Percentiles rank a stretch among this genome's conserved stretches.
Evolutionary conservation across 1,140 invertebrate species (phyloP).

Genomic region (Drosophila sechellia): DNA sequence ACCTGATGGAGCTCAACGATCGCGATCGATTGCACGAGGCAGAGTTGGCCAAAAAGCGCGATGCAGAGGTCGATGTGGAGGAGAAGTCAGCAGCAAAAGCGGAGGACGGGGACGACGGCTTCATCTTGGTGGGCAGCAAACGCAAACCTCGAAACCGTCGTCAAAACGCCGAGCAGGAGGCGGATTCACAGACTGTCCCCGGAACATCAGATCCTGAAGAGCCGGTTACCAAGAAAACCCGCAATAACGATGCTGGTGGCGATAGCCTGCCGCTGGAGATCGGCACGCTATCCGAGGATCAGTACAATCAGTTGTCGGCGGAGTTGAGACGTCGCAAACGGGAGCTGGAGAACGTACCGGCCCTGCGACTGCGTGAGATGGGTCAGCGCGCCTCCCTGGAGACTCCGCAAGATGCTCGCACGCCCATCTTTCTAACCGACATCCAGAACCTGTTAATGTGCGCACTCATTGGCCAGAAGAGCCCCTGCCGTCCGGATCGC

Average conservation of each 20-base stretch:
- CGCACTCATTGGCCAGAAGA: conserved; percentile 89
- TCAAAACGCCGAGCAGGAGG: conserved; percentile 20
- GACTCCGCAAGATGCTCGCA: conserved; percentile 86
- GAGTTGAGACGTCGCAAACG: conserved; percentile 86
- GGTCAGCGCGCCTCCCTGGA: conserved; percentile 87
- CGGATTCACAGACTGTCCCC: not conserved
- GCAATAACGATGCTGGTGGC: conserved; percentile 43
- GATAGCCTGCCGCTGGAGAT: conserved; percentile 49
- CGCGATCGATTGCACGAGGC: conserved; percentile 84
- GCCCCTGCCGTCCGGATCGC: conserved; percentile 88
- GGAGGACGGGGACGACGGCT: conserved; percentile 53
- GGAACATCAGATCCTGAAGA: conserved; percentile 5
- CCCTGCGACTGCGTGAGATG: conserved; percentile 86
- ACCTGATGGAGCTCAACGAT: conserved; percentile 87
- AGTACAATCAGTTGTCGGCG: conserved; percentile 86
- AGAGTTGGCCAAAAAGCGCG: conserved; percentile 39
- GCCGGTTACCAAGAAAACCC: conserved; percentile 44
- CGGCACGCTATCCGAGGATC: conserved; percentile 84
- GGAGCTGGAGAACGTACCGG: conserved; percentile 85
- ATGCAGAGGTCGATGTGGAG: conserved; percentile 13
- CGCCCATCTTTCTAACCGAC: conserved; percentile 92
- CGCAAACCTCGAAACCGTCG: conserved; percentile 62
- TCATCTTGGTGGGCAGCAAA: conserved; percentile 62
- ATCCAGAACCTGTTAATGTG: conserved; percentile 92
- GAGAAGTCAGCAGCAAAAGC: not conserved